phyloP scores from a whole-genome alignment of 1,140 invertebrate species.

The Bactericera cockerelli region DNA sequence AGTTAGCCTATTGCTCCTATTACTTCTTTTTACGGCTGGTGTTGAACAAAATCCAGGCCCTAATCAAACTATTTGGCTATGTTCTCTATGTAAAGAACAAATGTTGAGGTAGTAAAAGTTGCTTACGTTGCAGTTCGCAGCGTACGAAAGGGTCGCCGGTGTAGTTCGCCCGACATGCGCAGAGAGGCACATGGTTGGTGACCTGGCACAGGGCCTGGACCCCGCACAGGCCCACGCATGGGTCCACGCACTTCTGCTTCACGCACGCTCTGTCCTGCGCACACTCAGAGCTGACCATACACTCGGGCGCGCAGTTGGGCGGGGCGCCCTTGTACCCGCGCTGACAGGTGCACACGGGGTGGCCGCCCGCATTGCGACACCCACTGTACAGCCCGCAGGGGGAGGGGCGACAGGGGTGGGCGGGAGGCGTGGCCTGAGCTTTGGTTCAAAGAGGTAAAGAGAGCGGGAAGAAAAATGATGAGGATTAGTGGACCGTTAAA shows the following conservation, averaged over 20 bases:
- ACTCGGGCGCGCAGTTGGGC: slow-evolving; percentile 67
- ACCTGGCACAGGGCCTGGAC: slow-evolving; percentile 64
- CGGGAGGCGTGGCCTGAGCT: slow-evolving; percentile 20
- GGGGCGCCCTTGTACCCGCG: slow-evolving; percentile 60
- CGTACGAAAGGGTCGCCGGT: slow-evolving; percentile 70
- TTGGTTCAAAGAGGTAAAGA: neutral
- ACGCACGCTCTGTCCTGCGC: slow-evolving; percentile 61
- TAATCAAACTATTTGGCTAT: too few relatives aligned
- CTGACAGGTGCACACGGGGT: slow-evolving; percentile 60
- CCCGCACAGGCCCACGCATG: slow-evolving; percentile 72
- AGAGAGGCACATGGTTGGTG: slow-evolving; percentile 63
- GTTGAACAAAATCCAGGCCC: too few relatives aligned
- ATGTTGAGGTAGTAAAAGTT: too few relatives aligned
- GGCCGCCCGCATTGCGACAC: slow-evolving; percentile 50
- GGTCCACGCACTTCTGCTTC: slow-evolving; percentile 62
- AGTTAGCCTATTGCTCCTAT: too few relatives aligned
- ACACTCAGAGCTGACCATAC: slow-evolving; percentile 66
- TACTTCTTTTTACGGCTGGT: too few relatives aligned
- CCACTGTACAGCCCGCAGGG: slow-evolving; percentile 66
- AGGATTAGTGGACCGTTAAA: too few relatives aligned
- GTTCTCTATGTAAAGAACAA: too few relatives aligned
- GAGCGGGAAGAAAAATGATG: neutral
- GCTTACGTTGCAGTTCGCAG: slow-evolving; percentile 38
- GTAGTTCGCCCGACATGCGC: slow-evolving; percentile 58
- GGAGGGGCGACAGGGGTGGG: slow-evolving; percentile 57